Evolutionary conservation across 1,140 invertebrate species (phyloP).

Genomic region (Magallana ariakensis): DNA sequence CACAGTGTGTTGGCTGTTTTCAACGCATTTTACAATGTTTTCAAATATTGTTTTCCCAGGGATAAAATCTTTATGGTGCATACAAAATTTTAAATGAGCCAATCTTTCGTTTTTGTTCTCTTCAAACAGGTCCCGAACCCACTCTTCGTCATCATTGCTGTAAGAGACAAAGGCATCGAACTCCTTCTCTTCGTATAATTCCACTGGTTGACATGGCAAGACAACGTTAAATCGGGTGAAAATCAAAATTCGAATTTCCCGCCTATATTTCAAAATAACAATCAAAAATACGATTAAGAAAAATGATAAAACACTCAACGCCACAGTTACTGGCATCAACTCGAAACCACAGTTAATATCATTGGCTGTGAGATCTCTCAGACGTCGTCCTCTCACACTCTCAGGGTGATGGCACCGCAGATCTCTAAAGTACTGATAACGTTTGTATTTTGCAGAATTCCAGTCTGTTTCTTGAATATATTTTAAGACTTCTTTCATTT

Average conservation of each 20-base stretch:
- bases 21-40: conserved; percentile 94
- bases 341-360: conserved; percentile 49
- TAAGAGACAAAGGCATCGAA: conserved; percentile 68
- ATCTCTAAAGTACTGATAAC: conserved; percentile 60
- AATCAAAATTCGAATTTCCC: conserved; percentile 68
- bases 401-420: conserved; percentile 57
- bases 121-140: conserved; percentile 59
- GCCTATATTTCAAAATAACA: conserved; percentile 56
- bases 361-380: conserved; percentile 43
- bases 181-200: conserved; percentile 55
- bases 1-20: conserved; percentile 93
- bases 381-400: conserved; percentile 41
- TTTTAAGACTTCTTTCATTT: conserved; percentile 48
- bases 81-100: conserved; percentile 66
- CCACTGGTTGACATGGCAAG: conserved; percentile 64
- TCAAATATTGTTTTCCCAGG: conserved; percentile 84
- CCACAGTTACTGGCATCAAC: conserved; percentile 53
- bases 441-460: conserved; percentile 26
- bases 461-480: conserved; percentile 50
- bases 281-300: conserved; percentile 57
- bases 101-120: conserved; percentile 28
- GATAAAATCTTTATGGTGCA: conserved; percentile 73
- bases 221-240: conserved; percentile 70
- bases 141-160: conserved; percentile 61
- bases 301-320: conserved; percentile 55